Evolutionary conservation across 30 jellyfish, hydroid and myxozoan genomes (phyloP), one percentile per base, ranked within the genome.

Genomic region (Hydractinia symbiolongicarpus): DNA sequence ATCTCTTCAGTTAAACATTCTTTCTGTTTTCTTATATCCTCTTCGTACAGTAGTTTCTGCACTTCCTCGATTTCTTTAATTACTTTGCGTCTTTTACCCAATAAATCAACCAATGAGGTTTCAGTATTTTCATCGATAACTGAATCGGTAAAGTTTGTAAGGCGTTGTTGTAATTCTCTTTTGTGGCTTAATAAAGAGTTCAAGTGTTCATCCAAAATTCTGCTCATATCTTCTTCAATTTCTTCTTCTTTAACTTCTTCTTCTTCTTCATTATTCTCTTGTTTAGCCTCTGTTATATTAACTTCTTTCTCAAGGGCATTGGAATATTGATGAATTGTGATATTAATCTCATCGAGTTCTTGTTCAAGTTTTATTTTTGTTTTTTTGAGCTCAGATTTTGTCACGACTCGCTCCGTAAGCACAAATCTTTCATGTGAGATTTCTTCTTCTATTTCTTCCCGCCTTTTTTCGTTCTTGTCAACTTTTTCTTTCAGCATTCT

Each of bases 101-200:
- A 15, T 76, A 77, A 77, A 19, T 77, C 81, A 52, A 44, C 60
- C 54, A 77, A 77, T 17, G 85, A 64, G 1, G 56, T 44, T 53
- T 77, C 17, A 11, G 30, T 55, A 8, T 5, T 60, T 56, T 21
- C 53, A 5, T 76, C 61, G 6, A 19, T 16, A 57, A 13, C 7
- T 54, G 53, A 72, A 19, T 50, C 8, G 53, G 50, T 72, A 6
- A 8, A 8, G 49, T 72, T 72, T 8, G 61, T 61, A 72, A 72
- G 54, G 15, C 44, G 54, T 13, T 77, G 79, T 77, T 77, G 51
- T 16, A 77, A 9, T 10, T 77, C 54, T 7, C 20, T 14, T 60
- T 57, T 61, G 8, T 16, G 73, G 57, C 55, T 64, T 4, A n/a
- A 44, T 51, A 64, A 4, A 64, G 19, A 44, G 16, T 64, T 64